These are phyloP conservation scores for Hirtodrosophila cameraria DNA, from an alignment of 2,888 invertebrate genomes.

Conservation along the genomic window DNA sequence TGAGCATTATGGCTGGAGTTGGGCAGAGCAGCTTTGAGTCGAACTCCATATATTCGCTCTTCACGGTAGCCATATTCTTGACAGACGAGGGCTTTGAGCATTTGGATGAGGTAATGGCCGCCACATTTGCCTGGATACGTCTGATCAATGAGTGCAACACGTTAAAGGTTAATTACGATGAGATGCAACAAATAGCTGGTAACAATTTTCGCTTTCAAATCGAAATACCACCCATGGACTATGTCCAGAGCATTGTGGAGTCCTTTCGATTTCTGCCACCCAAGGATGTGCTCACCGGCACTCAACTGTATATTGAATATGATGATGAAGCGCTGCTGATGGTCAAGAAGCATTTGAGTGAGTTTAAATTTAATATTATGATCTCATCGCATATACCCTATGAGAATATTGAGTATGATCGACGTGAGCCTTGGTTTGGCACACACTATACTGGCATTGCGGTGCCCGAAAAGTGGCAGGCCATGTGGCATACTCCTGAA, in stretches of 20 bases:
- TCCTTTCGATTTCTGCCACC: conserved; percentile 92
- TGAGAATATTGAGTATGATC: conserved; percentile 85
- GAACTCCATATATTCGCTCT: conserved; percentile 91
- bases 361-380: conserved; percentile 82
- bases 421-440: conserved; percentile 92
- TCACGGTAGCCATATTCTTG: conserved; percentile 89
- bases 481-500: conserved; percentile 87
- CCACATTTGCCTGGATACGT: conserved; percentile 91
- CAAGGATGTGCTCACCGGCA: conserved; percentile 91
- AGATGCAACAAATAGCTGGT: conserved; percentile 89
- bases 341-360: conserved; percentile 72
- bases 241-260: conserved; percentile 91
- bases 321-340: conserved; percentile 86
- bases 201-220: conserved; percentile 89
- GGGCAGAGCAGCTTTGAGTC: conserved; percentile 90
- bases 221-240: conserved; percentile 89
- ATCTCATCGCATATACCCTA: conserved; percentile 81
- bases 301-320: conserved; percentile 90
- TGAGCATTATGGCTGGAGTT: conserved; percentile 89
- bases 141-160: conserved; percentile 85
- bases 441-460: conserved; percentile 89
- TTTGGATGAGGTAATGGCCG: conserved; percentile 89
- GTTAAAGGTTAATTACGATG: conserved; percentile 82
- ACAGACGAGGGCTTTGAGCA: conserved; percentile 91
- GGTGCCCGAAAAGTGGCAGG: conserved; percentile 87